Evolutionary conservation across 2,113 vertebrate genomes (phyloP).

Genomic region (Tylochromis polylepis): DNA sequence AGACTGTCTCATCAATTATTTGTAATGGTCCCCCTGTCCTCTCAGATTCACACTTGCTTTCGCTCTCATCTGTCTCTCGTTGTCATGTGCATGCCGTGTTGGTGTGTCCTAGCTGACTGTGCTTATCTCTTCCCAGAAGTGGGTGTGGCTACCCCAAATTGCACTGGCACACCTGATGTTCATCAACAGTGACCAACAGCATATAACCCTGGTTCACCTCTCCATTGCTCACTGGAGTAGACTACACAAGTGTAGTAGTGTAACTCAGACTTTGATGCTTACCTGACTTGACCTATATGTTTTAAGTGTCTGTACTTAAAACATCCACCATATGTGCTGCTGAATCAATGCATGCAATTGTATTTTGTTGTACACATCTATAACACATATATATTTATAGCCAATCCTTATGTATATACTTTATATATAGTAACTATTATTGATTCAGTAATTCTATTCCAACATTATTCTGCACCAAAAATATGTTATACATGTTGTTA

Average conservation of each 20-base stretch:
- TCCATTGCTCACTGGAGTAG: too few relatives aligned
- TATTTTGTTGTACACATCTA: not conserved
- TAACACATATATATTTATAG: not conserved
- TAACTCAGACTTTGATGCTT: too few relatives aligned
- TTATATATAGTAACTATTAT: not conserved
- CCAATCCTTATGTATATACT: not conserved
- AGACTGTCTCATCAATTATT: not conserved
- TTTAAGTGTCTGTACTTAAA: too few relatives aligned
- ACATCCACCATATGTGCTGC: too few relatives aligned
- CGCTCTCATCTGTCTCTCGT: not conserved
- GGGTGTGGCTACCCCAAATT: not conserved
- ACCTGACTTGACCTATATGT: too few relatives aligned
- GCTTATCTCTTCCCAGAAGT: not conserved
- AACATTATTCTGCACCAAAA: not conserved
- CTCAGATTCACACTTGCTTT: not conserved
- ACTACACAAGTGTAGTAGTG: too few relatives aligned
- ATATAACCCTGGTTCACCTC: not conserved
- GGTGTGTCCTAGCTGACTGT: not conserved
- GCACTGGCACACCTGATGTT: not conserved
- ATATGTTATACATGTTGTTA: not conserved
- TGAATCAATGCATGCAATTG: not conserved
- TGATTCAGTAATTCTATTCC: not conserved
- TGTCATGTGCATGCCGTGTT: not conserved
- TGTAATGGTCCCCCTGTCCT: not conserved
- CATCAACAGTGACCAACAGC: not conserved